Base-by-base conservation (phyloP, 1,140 invertebrate genomes). In the Drosophila parvula region DNA sequence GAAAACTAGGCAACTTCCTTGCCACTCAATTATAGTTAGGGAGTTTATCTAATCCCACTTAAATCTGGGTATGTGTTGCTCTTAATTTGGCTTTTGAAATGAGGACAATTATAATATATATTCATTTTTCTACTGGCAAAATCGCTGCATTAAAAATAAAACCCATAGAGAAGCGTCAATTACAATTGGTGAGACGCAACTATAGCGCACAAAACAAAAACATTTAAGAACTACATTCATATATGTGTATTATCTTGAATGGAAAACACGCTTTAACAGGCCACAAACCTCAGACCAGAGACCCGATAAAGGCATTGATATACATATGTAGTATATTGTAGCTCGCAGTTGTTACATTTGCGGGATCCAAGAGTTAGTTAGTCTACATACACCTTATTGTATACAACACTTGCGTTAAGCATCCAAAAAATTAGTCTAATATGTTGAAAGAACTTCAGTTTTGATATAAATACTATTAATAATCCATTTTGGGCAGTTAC, bases 231-330 rank as follows among this genome's bases (percentile, higher is more conserved):
- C 32, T 36, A 38, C 0, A 22, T 22, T 2, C 22, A 22, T 22
- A 22, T 22, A 22, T 50, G 47, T 53, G 32, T 36, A 22, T 36
- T 53, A 22, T 38, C 18, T 11, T 27, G 34, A 55, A 56, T n/a
- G 27, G 27, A 57, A 27, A 18, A 38, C 18, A 38, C 51, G 51
- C 51, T 56, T 56, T 56, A 56, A 41, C 53, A 56, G 53, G 53
- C 53, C 53, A 41, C 34, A 53, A 53, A 53, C 51, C 51, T 62
- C 27, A 60, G 47, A 53, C 47, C 47, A 28, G 22, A 56, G 34
- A 41, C 28, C 8, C 9, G 3, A 32, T n/a, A 32, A 34, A 16
- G 30, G 11, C 16, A 16, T 27, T 12, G 12, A 63, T 16, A 34
- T 14, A 30, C n/a, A 8, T 5, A 32, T 8, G 11, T 12, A 10